Evolutionary conservation across 2,113 vertebrate genomes (phyloP).

Genomic region (Sander lucioperca): DNA sequence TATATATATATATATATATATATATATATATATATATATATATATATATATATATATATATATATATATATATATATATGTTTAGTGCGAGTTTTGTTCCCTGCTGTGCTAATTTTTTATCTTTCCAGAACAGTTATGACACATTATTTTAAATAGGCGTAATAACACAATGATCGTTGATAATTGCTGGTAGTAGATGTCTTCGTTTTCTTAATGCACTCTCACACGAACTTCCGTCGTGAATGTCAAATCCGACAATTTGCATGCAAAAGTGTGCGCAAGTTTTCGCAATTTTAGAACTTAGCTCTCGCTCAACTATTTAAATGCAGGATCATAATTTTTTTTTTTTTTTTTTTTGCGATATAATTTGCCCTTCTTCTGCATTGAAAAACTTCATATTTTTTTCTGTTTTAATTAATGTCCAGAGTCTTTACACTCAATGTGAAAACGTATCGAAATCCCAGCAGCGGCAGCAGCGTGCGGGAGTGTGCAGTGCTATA

Average conservation of each 20-base stretch:
- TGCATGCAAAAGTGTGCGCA: not conserved
- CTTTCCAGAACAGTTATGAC: not conserved
- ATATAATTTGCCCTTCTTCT: not conserved
- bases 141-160: not conserved
- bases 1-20: no score
- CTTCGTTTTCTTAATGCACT: not conserved
- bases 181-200: not conserved
- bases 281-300: not conserved
- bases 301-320: not conserved
- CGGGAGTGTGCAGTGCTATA: not conserved
- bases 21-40: no score
- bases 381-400: not conserved
- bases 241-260: not conserved
- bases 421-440: not conserved
- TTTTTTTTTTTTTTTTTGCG: not conserved
- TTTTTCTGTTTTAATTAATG: not conserved
- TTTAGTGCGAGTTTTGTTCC: not conserved
- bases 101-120: not conserved
- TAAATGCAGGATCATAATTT: not conserved
- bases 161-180: no score
- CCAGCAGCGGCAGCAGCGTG: slow-evolving; percentile 13
- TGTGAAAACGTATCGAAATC: slow-evolving; percentile 13
- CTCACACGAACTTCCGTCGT: not conserved
- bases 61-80: no score
- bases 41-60: no score